Evolutionary conservation across 2,797 vertebrate genomes (phyloP), one percentile per base, ranked within the genome.

Genomic region (Tachyglossus aculeatus): DNA sequence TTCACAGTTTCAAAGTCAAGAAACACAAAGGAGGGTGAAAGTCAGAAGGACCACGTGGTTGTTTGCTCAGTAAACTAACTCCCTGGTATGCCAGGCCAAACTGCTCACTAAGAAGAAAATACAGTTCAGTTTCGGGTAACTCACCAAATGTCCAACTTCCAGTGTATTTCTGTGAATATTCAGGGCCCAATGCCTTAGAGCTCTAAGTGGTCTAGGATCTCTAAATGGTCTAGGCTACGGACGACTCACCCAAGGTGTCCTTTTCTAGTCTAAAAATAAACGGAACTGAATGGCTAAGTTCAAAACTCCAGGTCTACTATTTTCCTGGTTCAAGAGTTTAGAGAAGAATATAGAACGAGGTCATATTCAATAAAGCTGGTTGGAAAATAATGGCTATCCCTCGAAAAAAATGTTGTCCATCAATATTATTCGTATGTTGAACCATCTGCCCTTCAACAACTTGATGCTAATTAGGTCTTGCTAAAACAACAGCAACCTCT

Each of bases 1-100:
- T 82, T 78, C 58, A 33, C 40, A 78, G 69, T 54, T 83, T 63
- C 69, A 83, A 82, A 81, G 70, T 79, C 27, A 53, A 65, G 59
- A 63, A 77, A 81, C 71, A 65, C 56, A 71, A 78, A 81, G 63
- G 32, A 53, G 54, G 6, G 31, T 31, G 31, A 34, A 16, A 63
- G 33, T 44, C 22, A 61, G 41, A 71, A 55, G 43, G n/a, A 32
- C 47, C 68, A 62, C 36, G 68, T 67, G 62, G 58, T 29, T 41
- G 39, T 32, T 39, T 27, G n/a, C n/a, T n/a, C n/a, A n/a, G n/a
- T n/a, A n/a, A n/a, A 9, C 8, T 53, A 3, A 36, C 24, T 69
- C 45, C 25, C 25, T 66, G 4, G 4, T 51, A 34, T 27, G n/a
- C 19, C 12, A 67, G 39, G 39, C 24, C 27, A 37, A 52, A 10